Conservation (phyloP, 2,113 vertebrate genomes). For the Taxidea taxus region DNA sequence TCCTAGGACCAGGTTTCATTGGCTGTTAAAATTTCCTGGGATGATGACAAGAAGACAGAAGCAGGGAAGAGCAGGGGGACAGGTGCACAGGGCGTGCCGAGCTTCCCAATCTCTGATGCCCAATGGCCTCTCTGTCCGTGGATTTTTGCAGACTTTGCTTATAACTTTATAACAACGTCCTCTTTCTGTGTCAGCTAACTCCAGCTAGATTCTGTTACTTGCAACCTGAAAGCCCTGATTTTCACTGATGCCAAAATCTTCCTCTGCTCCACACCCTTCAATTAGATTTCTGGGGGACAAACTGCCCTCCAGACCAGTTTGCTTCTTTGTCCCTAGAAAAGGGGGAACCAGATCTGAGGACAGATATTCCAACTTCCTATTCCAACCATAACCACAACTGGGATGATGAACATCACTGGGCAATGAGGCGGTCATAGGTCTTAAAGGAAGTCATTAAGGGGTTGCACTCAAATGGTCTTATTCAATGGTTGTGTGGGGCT, state of each 20-base stretch:
- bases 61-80: background rate
- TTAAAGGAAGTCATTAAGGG: background rate
- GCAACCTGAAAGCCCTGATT: background rate
- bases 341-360: background rate
- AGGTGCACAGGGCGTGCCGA: background rate
- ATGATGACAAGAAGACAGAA: background rate
- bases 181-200: background rate
- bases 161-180: background rate
- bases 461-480: background rate
- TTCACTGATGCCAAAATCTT: background rate
- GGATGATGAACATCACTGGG: background rate
- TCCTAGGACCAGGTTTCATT: background rate
- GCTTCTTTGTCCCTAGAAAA: background rate
- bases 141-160: background rate
- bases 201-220: background rate
- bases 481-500: background rate
- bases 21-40: background rate
- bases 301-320: background rate
- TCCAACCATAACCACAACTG: background rate
- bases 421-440: background rate
- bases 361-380: background rate
- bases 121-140: background rate
- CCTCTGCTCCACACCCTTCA: background rate
- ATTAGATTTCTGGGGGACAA: background rate
- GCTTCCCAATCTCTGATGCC: background rate